A percentile compares a stretch with the other conserved stretches of the same genome.
Conservation (phyloP, 2,888 invertebrate species). For the Philonicus albiceps region DNA sequence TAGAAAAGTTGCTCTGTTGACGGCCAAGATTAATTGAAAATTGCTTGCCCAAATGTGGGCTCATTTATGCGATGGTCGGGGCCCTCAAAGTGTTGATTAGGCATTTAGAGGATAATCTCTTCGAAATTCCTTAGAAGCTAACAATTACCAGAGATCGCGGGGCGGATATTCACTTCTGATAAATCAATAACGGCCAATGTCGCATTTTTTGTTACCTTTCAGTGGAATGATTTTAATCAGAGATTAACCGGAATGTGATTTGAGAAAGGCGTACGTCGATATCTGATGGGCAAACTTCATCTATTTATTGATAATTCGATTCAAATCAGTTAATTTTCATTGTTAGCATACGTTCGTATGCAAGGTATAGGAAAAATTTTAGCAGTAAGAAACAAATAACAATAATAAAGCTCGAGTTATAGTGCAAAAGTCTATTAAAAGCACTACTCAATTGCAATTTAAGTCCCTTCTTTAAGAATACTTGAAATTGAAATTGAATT, state of each 20-base stretch:
- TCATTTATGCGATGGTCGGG: constrained; percentile 45
- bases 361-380: too few relatives aligned
- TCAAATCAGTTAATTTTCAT: neutral
- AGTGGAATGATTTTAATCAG: neutral
- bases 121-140: neutral
- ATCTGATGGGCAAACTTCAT: neutral
- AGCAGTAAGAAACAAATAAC: too few relatives aligned
- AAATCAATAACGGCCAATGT: neutral
- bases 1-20: constrained; percentile 47
- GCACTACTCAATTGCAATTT: too few relatives aligned
- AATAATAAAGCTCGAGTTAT: too few relatives aligned
- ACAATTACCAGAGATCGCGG: neutral
- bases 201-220: neutral
- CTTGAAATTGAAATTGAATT: too few relatives aligned
- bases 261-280: neutral
- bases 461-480: too few relatives aligned
- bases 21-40: constrained; percentile 48
- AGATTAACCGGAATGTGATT: neutral
- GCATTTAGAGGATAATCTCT: constrained; percentile 37
- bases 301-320: neutral
- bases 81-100: constrained; percentile 46
- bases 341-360: neutral
- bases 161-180: neutral
- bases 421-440: too few relatives aligned
- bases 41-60: constrained; percentile 44